Percentiles rank a stretch among this genome's conserved stretches.
Evolutionary conservation across 2,888 invertebrate genomes (phyloP).

Genomic region (Vesta saturnalis): DNA sequence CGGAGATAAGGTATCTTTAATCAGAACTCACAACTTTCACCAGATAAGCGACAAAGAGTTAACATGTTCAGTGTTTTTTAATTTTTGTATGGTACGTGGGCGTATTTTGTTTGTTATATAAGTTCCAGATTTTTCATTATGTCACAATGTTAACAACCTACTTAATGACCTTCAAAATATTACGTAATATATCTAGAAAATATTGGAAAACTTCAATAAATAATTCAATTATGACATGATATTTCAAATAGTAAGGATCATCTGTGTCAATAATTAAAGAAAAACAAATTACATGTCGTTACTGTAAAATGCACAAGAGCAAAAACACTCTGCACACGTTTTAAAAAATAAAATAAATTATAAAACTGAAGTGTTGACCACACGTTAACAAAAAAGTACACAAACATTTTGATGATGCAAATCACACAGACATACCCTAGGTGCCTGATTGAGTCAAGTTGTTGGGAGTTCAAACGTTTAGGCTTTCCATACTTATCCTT

Average conservation of each 20-base stretch:
- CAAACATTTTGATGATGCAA: conserved; percentile 34
- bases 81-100: no score
- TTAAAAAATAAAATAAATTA: conserved; percentile 8
- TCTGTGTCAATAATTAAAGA: neutral
- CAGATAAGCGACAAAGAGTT: no score
- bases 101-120: no score
- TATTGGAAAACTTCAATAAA: no score
- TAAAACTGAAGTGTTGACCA: neutral
- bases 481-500: conserved; percentile 87
- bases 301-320: conserved; percentile 53
- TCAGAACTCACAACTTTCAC: no score
- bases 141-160: no score
- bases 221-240: no score
- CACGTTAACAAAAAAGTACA: conserved; percentile 20
- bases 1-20: no score
- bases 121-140: no score
- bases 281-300: conserved; percentile 42
- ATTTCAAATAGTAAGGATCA: neutral
- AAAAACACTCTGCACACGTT: conserved; percentile 36
- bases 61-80: no score
- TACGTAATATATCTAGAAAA: no score
- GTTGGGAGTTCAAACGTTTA: conserved; percentile 80
- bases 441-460: conserved; percentile 80
- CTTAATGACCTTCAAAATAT: no score
- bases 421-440: conserved; percentile 73